Evolutionary conservation across 2,113 vertebrate species (phyloP).

Genomic region (Eubucco bourcierii): DNA sequence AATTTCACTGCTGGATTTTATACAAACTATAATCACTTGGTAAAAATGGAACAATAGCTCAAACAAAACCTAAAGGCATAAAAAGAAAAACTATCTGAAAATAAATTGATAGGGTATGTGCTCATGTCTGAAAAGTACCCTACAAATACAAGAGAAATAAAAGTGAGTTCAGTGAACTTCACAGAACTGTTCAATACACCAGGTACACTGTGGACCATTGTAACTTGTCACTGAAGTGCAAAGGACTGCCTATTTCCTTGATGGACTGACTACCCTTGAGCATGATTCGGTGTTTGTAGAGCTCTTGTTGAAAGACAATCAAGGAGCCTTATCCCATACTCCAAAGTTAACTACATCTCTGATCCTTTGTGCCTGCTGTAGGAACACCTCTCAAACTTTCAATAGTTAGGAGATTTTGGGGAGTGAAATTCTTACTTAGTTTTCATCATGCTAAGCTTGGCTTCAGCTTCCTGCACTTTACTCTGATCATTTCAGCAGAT

Average conservation of each 20-base stretch:
- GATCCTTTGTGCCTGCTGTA: neutral
- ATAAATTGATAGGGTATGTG: neutral
- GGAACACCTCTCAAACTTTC: neutral
- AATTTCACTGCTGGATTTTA: neutral
- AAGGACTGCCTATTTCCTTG: neutral
- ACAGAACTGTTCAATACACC: neutral
- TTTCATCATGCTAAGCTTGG: neutral
- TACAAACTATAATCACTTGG: neutral
- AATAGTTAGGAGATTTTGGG: neutral
- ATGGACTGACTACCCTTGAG: neutral
- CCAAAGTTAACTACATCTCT: neutral
- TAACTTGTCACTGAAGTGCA: neutral
- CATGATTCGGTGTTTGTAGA: neutral
- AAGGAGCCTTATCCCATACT: neutral
- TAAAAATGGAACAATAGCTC: neutral
- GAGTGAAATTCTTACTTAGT: neutral
- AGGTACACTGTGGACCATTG: neutral
- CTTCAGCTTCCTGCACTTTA: neutral
- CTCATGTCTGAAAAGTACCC: neutral
- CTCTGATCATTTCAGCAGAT: neutral
- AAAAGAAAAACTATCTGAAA: neutral
- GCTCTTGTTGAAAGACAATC: neutral
- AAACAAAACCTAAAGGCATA: neutral
- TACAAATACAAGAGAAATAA: neutral
- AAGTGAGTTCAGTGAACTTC: neutral